Evolutionary conservation across 2,113 vertebrate species (phyloP).

Genomic region (Hypanus sabinus): DNA sequence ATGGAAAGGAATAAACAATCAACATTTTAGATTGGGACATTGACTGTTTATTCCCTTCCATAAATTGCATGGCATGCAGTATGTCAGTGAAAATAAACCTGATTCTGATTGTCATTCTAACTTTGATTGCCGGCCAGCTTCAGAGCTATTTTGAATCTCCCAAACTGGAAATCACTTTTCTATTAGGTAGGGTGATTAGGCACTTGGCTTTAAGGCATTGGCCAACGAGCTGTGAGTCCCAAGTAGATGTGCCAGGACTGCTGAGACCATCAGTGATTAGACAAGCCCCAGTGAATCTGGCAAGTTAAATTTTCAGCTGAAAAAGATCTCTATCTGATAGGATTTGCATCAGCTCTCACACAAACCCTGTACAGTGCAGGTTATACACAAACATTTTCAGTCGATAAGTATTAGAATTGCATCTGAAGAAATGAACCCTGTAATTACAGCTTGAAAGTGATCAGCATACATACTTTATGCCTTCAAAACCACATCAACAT

Average conservation of each 20-base stretch:
- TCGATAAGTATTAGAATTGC: neutral
- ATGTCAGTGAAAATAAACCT: too few species aligned
- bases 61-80: too few species aligned
- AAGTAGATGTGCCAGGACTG: neutral
- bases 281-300: neutral
- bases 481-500: neutral
- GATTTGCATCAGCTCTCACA: neutral
- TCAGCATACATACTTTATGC: neutral
- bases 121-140: neutral
- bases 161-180: neutral
- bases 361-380: neutral
- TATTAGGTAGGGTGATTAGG: neutral
- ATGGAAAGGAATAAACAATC: too few species aligned
- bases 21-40: too few species aligned
- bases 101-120: neutral
- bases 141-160: neutral
- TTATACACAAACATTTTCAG: neutral
- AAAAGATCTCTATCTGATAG: neutral
- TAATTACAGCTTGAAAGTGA: neutral
- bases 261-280: too few species aligned
- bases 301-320: neutral
- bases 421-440: neutral
- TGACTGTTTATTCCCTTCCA: too few species aligned
- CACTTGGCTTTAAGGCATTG: neutral
- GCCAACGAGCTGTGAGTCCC: neutral